These are phyloP conservation scores for Drosophila tripunctata DNA, from an alignment of 2,888 invertebrate species.

Conservation along the genomic window DNA sequence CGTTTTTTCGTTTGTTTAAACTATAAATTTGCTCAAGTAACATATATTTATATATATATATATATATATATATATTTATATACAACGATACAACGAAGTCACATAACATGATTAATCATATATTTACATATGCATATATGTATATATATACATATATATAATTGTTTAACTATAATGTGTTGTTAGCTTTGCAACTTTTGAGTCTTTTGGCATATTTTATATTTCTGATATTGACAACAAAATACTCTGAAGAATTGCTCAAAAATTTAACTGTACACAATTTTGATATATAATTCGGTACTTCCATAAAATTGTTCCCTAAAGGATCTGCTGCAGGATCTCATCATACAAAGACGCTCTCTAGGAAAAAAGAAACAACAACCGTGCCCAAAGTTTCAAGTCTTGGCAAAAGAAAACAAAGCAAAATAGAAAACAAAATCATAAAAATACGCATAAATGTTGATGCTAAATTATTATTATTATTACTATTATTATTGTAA, in stretches of 20 bases:
- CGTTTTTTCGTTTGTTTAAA: constrained; percentile 14
- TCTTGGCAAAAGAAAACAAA: constrained; percentile 25
- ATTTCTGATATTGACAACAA: constrained; percentile 25
- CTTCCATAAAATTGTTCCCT: too few relatives aligned
- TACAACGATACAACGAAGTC: constrained; percentile 30
- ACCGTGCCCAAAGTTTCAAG: constrained; percentile 50
- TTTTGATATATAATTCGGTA: constrained; percentile 8
- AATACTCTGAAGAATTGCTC: constrained; percentile 37
- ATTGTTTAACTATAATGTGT: constrained; percentile 10
- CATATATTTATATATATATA: too few relatives aligned
- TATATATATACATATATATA: background rate
- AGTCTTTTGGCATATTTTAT: constrained; percentile 42
- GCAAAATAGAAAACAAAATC: constrained; percentile 6
- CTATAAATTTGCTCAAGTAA: constrained; percentile 49
- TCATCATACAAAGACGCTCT: constrained; percentile 23
- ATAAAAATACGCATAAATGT: constrained; percentile 28
- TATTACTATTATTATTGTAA: constrained; percentile 32
- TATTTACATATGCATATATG: background rate
- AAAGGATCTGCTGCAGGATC: background rate
- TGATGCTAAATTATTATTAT: constrained; percentile 30
- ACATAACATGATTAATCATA: background rate
- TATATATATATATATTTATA: too few relatives aligned
- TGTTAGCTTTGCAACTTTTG: constrained; percentile 6
- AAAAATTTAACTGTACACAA: constrained; percentile 23
- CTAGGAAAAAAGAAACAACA: too few relatives aligned